Evolutionary conservation across 2,113 vertebrate genomes (phyloP), one percentile per base, ranked within the genome.

Genomic region (Capricornis sumatraensis): DNA sequence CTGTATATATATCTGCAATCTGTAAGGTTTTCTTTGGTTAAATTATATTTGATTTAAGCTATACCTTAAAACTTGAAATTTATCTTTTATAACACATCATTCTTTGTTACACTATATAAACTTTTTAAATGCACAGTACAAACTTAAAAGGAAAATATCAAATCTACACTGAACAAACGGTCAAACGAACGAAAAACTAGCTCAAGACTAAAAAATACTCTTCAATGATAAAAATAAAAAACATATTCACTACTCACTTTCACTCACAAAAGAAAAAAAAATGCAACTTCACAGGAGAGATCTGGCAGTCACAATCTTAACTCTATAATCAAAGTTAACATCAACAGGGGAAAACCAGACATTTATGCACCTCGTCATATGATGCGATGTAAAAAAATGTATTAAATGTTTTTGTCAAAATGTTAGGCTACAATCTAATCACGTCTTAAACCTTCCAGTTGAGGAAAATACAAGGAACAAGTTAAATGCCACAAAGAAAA

Each of bases 111-210:
- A 76, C 9, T 78, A 27, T 88, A 71, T 87, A 92, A 88, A 89
- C 89, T 7, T 86, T 96, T 40, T 50, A 95, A 94, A 92, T 53
- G 50, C 36, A 88, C 2, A 55, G 11, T 55, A 89, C 23, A 94
- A 86, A 92, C 10, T 71, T 83, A 71, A 86, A 83, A 93, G 36
- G 36, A 93, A 95, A 90, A 90, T 52, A 91, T 7, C 36, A 84
- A 95, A 64, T 87, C 79, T 88, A 92, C 53, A 96, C 2, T 60
- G 21, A 89, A 89, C 4, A 94, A 83, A 87, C n/a, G 14, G 50
- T 87, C 27, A 58, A 92, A 92, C 53, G 15, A 84, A 78, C 55
- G 55, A 94, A 96, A 97, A 97, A 94, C 83, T 62, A 76, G 36
- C 30, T 57, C 8, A 95, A 95, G 36, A 93, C 14, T 87, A 28